Evolutionary conservation across 1,140 invertebrate species (phyloP), one percentile per base, ranked within the genome.

Genomic region (Andrena cerasifolii): DNA sequence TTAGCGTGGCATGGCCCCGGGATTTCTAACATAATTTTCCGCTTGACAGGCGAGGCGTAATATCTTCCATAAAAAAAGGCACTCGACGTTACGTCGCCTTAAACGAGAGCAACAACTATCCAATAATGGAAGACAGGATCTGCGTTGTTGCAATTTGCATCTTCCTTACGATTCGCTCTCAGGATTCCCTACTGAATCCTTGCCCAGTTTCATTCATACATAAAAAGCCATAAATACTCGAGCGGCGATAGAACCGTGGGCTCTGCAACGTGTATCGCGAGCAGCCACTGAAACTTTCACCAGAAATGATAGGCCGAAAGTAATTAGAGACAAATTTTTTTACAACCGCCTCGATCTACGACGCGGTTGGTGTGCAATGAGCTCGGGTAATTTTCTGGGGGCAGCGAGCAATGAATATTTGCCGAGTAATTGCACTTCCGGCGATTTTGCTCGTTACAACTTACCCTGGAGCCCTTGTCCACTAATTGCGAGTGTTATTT

Each of bases 311-410:
- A 61, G 74, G 6, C 24, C 36, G 31, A 8, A 53, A 45, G 47
- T 36, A 77, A 83, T 71, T 79, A 49, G 51, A 53, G 31, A 54
- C 49, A 78, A 79, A 83, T 70, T 79, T 71, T 67, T 83, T 83
- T 58, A 43, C 45, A 43, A 14, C 33, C 36, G 8, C 28, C 28
- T 33, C 51, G 47, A 71, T 49, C 75, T 33, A 33, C 40, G 18
- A 49, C 63, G 65, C n/a, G n/a, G n/a, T 59, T 33, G 45, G 16
- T n/a, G 45, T 21, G 51, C 16, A 59, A 68, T 49, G 40, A 40
- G 58, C 28, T 54, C 12, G 56, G 16, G 36, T 40, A 65, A 58
- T 82, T 79, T 78, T 72, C 65, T 33, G n/a, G n/a, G 58, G 67
- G 74, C 43, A 59, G 31, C 5, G 43, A 47, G 21, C 26, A 62